Percentiles rank a stretch among this genome's conserved stretches.
Evolutionary conservation across 2,113 vertebrate genomes (phyloP).

Genomic region (Corythornis vintsioides): DNA sequence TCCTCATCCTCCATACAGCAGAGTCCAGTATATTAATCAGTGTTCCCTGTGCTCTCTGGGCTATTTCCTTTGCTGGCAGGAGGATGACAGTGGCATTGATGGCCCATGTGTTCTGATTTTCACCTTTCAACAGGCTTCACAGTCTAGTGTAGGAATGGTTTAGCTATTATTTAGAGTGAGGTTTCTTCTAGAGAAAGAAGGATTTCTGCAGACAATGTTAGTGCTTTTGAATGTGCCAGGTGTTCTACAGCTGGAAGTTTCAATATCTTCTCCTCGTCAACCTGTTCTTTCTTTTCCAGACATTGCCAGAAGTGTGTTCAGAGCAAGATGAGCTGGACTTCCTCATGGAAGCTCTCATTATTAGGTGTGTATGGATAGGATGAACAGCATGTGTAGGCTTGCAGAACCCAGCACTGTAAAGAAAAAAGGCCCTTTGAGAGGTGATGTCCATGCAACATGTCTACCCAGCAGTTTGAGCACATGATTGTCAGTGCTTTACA

Average conservation of each 20-base stretch:
- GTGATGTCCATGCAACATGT: background rate
- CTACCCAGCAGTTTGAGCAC: background rate
- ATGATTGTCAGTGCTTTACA: background rate
- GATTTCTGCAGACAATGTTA: background rate
- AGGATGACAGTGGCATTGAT: background rate
- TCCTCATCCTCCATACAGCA: background rate
- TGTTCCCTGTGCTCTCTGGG: background rate
- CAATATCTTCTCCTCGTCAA: background rate
- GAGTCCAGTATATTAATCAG: background rate
- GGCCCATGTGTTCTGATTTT: background rate
- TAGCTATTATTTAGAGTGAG: background rate
- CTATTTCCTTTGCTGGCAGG: background rate
- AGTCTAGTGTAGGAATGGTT: background rate
- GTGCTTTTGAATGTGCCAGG: background rate
- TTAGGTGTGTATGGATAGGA: constrained; percentile 82
- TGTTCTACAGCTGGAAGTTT: background rate
- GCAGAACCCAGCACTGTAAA: background rate
- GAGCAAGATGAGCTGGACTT: constrained; percentile 98
- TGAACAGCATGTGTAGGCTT: background rate
- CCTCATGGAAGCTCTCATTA: constrained; percentile 98
- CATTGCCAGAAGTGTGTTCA: constrained; percentile 96
- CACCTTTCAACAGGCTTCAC: background rate
- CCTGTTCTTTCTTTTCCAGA: constrained; percentile 76
- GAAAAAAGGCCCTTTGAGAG: background rate
- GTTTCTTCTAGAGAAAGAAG: background rate